phyloP scores from a whole-genome alignment of 1,140 invertebrate species.

The Cherax quadricarinatus region DNA sequence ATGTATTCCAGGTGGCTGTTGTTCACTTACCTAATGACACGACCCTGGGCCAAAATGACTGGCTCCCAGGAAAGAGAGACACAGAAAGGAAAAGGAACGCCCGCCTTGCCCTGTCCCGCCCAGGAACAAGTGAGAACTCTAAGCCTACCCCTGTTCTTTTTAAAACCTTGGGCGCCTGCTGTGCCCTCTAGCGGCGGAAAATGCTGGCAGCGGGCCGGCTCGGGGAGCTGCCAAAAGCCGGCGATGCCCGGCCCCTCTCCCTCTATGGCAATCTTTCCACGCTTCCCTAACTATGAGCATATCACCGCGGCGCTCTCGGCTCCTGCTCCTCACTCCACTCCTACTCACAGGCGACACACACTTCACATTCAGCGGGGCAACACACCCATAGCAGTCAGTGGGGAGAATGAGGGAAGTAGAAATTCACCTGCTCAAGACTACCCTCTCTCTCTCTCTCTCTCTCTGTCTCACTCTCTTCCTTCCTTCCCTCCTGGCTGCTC shows the following conservation, averaged over 20 bases:
- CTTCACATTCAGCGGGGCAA: not conserved
- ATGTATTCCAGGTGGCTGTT: not conserved
- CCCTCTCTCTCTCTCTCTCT: not conserved
- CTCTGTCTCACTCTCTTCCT: not conserved
- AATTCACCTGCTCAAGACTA: not conserved
- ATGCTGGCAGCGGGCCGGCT: constrained; percentile 31
- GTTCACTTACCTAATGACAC: constrained; percentile 46
- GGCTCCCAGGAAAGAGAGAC: constrained; percentile 29
- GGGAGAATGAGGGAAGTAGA: not conserved
- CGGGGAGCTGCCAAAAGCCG: constrained; percentile 35
- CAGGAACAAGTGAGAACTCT: constrained; percentile 50
- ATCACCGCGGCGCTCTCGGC: not conserved
- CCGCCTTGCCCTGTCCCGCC: constrained; percentile 56
- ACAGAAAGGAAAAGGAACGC: constrained; percentile 47
- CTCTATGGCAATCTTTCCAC: constrained; percentile 53
- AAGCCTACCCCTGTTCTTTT: constrained; percentile 52
- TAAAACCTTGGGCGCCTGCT: constrained; percentile 48
- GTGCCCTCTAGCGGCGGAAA: constrained; percentile 44
- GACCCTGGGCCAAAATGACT: constrained; percentile 44
- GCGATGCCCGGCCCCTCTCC: constrained; percentile 1
- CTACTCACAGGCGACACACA: not conserved
- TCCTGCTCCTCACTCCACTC: not conserved
- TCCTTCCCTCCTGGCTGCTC: too few relatives aligned
- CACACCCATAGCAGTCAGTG: not conserved
- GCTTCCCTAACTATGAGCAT: constrained; percentile 38